phyloP scores from a whole-genome alignment of 2,113 vertebrate species.

The Perca fluviatilis region DNA sequence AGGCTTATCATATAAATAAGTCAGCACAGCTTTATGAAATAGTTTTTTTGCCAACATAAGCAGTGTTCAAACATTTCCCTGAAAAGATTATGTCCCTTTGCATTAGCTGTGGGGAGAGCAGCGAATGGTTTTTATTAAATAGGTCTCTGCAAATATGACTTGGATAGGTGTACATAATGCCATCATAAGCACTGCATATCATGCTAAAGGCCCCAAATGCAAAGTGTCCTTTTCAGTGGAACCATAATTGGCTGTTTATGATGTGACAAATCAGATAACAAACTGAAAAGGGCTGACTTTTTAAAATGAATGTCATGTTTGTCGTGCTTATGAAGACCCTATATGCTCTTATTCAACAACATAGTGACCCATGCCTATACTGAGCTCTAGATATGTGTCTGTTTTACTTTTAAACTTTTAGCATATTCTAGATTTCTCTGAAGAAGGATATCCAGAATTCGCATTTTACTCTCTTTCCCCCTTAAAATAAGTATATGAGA shows the following conservation, averaged over 20 bases:
- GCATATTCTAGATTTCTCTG: slow-evolving; percentile 83
- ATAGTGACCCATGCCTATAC: slow-evolving; percentile 76
- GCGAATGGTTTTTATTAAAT: slow-evolving; percentile 80
- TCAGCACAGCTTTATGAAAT: slow-evolving; percentile 57
- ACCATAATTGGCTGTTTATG: slow-evolving; percentile 50
- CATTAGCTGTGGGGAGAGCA: slow-evolving; percentile 84
- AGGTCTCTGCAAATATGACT: slow-evolving; percentile 81
- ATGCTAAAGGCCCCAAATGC: slow-evolving; percentile 32
- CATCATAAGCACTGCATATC: slow-evolving; percentile 78
- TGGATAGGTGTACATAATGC: slow-evolving; percentile 79
- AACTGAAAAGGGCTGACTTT: slow-evolving; percentile 35
- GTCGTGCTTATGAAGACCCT: slow-evolving; percentile 82
- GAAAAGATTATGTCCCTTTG: slow-evolving; percentile 72
- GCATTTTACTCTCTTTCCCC: slow-evolving; percentile 78
- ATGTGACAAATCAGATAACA: slow-evolving; percentile 40
- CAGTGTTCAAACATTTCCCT: slow-evolving; percentile 60
- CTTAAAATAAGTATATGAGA: slow-evolving; percentile 82
- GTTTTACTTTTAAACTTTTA: slow-evolving; percentile 80
- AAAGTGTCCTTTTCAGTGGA: slow-evolving; percentile 36
- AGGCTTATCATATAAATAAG: slow-evolving; percentile 62
- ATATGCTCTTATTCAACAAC: slow-evolving; percentile 80
- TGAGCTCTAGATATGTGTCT: slow-evolving; percentile 80
- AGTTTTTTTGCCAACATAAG: slow-evolving; percentile 50
- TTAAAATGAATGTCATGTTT: slow-evolving; percentile 39
- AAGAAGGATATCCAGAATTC: slow-evolving; percentile 80